Conservation (phyloP, 92 coral and sea anemone genomes). For the Phenganax subtilis region DNA sequence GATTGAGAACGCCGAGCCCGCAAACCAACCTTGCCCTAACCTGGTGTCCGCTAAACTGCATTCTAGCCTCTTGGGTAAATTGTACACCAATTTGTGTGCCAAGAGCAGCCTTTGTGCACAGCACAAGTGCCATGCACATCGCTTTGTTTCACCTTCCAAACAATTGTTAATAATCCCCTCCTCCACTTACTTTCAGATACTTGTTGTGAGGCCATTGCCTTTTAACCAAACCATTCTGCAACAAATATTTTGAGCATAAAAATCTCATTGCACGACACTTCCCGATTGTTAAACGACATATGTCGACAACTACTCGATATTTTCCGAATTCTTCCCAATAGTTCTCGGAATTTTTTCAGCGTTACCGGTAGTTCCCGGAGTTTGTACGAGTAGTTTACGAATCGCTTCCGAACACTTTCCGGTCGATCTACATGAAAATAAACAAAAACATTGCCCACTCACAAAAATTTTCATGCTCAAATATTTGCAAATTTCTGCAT, state of each 20-base stretch:
- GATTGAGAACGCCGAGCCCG: neutral
- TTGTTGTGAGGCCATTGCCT: constrained; percentile 15
- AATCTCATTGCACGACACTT: neutral
- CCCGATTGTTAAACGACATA: constrained; percentile 3
- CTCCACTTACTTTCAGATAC: constrained; percentile 5
- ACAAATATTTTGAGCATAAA: neutral
- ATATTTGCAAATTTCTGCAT: neutral
- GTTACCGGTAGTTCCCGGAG: neutral
- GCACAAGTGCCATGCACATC: too few species aligned
- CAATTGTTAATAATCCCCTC: too few species aligned
- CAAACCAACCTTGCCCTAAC: neutral
- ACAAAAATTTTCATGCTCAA: neutral
- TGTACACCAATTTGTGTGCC: too few species aligned
- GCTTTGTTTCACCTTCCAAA: too few species aligned
- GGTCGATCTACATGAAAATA: neutral
- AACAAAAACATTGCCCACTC: neutral
- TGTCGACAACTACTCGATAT: constrained; percentile 9
- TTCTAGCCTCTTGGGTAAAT: neutral
- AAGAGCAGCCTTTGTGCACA: too few species aligned
- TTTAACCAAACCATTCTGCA: constrained; percentile 3
- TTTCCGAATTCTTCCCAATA: neutral
- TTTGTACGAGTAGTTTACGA: neutral
- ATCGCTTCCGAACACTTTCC: neutral
- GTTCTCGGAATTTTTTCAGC: neutral
- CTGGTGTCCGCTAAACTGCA: neutral